Evolutionary conservation across 2,888 invertebrate genomes (phyloP), one percentile per base, ranked within the genome.

Genomic region (Loripinus fragilis): DNA sequence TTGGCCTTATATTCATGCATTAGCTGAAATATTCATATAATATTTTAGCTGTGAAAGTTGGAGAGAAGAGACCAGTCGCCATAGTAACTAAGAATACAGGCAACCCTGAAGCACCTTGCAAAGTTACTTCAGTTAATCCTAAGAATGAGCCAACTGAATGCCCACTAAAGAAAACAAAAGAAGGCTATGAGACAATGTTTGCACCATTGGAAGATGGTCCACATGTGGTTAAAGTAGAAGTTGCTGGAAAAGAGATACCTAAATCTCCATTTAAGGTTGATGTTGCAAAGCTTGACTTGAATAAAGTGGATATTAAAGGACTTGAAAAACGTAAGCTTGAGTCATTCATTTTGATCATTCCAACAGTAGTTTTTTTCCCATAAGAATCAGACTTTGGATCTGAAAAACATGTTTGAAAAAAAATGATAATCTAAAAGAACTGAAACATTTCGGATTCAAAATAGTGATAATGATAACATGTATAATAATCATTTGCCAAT

Each of bases 161-260:
- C 0, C 96, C 96, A 89, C 95, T 97, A 25, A 96, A 96, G 90
- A 96, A 96, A 23, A 96, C 96, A 0, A 95, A 96, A 80, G 96
- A 96, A 89, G 97, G 97, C 38, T 91, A 89, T 80, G 88, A 86
- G 25, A 92, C 93, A 52, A 88, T 88, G 65, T 94, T 94, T 89
- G 89, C 90, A 42, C 91, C 93, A 3, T 79, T 87, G 33, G 91
- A 93, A 67, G 89, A 89, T 25, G 94, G 94, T 10, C 92, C 91
- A 2, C 93, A 94, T 84, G 85, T 87, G 42, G 91, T 94, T 12
- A 88, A 92, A 33, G 91, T 94, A 20, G 86, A 86, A 20, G 92
- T 90, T 74, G 93, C 88, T 41, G 93, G 93, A 10, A 86, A 89
- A 25, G 89, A 89, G 2, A 87, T 94, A 1, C 93, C 91, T 10